Evolutionary conservation across 2,888 invertebrate genomes (phyloP).

Genomic region (Ennomos fuscantarius): DNA sequence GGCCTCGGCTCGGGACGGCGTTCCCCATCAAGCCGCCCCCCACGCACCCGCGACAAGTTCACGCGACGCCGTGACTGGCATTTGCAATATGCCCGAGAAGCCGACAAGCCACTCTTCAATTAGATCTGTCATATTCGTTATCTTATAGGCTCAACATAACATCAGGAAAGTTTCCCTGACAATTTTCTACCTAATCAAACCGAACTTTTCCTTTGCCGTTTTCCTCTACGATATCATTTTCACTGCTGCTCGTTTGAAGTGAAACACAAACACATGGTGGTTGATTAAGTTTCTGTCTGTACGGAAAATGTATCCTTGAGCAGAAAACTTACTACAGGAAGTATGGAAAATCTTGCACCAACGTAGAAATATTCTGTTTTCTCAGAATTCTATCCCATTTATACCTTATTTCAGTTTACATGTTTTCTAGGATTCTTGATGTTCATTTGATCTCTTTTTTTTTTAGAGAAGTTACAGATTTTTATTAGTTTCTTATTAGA

Average conservation of each 20-base stretch:
- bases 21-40: slow-evolving; percentile 55
- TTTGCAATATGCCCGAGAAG: slow-evolving; percentile 60
- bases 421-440: too few species aligned
- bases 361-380: too few species aligned
- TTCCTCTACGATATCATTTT: slow-evolving; percentile 34
- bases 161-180: slow-evolving; percentile 41
- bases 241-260: slow-evolving; percentile 28
- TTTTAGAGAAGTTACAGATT: too few species aligned
- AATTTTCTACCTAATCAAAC: slow-evolving; percentile 43
- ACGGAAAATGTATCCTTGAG: slow-evolving; percentile 3
- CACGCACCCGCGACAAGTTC: slow-evolving; percentile 63
- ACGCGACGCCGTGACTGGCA: slow-evolving; percentile 72
- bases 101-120: slow-evolving; percentile 62
- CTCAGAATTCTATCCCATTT: too few species aligned
- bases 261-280: slow-evolving; percentile 30
- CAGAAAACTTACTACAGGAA: too few species aligned
- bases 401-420: too few species aligned
- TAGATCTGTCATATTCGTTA: slow-evolving; percentile 57
- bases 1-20: slow-evolving; percentile 67
- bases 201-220: slow-evolving; percentile 35
- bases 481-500: too few species aligned
- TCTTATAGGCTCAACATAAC: slow-evolving; percentile 48
- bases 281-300: slow-evolving; percentile 24
- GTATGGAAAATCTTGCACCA: too few species aligned
- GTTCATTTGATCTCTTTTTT: too few species aligned